A percentile compares a stretch with the other conserved stretches of the same genome.
phyloP scores from a whole-genome alignment of 2,113 vertebrate species.

The Piaya cayana region DNA sequence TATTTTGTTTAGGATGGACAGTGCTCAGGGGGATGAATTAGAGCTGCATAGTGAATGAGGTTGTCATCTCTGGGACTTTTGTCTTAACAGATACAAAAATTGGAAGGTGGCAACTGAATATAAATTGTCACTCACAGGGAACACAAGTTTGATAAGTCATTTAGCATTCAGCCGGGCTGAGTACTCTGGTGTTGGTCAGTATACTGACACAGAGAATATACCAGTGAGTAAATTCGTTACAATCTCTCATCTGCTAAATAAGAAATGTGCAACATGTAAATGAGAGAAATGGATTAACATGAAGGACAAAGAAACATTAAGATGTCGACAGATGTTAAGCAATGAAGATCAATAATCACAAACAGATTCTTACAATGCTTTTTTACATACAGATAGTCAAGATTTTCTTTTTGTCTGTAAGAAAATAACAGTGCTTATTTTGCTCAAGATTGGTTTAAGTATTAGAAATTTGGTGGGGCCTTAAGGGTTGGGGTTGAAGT shows the following conservation, averaged over 20 bases:
- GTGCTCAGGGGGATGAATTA: background rate
- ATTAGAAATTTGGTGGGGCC: rapidly evolving
- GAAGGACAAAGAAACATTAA: background rate
- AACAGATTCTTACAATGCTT: background rate
- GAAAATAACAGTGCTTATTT: background rate
- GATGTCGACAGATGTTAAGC: background rate
- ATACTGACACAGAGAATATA: background rate
- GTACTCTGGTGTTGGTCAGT: background rate
- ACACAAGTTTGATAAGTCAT: background rate
- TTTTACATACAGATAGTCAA: background rate
- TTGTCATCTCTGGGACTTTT: background rate
- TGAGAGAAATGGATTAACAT: background rate
- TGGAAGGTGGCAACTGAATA: background rate
- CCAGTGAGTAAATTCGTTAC: background rate
- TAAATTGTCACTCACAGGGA: background rate
- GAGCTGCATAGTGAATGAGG: background rate
- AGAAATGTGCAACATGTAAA: background rate
- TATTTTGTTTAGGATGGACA: background rate
- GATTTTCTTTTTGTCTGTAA: background rate
- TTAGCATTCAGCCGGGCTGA: background rate
- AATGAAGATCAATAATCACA: background rate
- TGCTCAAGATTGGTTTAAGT: background rate
- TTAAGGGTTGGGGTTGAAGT: rapidly evolving
- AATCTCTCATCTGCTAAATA: background rate
- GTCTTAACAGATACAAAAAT: background rate